Evolutionary conservation across 2,888 invertebrate species (phyloP), one percentile per base, ranked within the genome.

Genomic region (Ochlodes sylvanus): DNA sequence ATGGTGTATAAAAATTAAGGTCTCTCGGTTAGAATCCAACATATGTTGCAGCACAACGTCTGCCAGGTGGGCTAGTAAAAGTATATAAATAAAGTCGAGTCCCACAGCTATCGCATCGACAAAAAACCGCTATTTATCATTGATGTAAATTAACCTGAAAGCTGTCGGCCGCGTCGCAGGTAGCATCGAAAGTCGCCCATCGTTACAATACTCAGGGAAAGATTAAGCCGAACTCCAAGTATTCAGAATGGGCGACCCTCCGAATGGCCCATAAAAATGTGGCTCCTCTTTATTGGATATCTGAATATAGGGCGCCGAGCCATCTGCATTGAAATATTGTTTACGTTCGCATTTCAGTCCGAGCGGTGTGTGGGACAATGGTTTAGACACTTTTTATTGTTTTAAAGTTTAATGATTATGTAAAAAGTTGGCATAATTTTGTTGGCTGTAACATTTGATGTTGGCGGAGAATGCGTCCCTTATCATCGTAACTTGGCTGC

Each of bases 231-330:
- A 85, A 85, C 77, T 87, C 82, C 80, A 86, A 83, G 85, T 86
- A 88, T 88, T 85, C 83, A 77, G 82, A 82, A 78, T 82, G 82
- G 82, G 76, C 83, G 83, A 85, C 85, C 87, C 82, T 83, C 76
- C 74, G 78, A 84, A 83, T 83, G 82, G 83, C 78, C 82, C 79
- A 87, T 89, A 88, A 89, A 88, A 88, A 86, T 84, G 83, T 84
- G 79, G 81, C 79, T 79, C 72, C 77, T 80, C 83, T 84, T 85
- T 87, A 87, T 87, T 87, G 84, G 85, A 83, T 83, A 86, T 84
- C 79, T 78, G 79, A 84, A 82, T 82, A 84, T 77, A 76, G 79
- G 76, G 79, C 77, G 73, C 73, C 72, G 74, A 75, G 77, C 77
- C 79, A 79, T 82, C 80, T 80, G 81, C 72, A 74, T 73, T 76